Percentiles rank a stretch among this genome's conserved stretches.
phyloP scores from a whole-genome alignment of 2,113 vertebrate genomes.

The Regulus satrapa region DNA sequence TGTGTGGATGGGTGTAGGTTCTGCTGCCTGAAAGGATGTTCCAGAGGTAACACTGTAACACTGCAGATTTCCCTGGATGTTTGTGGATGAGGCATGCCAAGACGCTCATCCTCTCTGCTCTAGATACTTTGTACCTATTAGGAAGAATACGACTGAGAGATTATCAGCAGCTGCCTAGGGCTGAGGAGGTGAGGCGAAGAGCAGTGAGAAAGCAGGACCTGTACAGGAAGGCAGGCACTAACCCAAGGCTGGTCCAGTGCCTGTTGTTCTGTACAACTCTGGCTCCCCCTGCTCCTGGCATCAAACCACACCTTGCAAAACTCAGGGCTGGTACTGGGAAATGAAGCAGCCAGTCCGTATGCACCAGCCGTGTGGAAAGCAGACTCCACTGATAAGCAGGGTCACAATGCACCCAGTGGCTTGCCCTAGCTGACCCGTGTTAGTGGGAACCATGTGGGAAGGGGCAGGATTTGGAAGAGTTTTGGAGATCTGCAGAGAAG shows the following conservation, averaged over 20 bases:
- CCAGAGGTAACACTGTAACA: neutral
- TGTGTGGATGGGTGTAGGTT: neutral
- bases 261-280: neutral
- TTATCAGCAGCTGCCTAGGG: neutral
- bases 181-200: neutral
- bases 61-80: neutral
- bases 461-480: slow-evolving; percentile 13
- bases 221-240: neutral
- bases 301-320: neutral
- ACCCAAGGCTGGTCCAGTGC: neutral
- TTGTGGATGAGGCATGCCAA: neutral
- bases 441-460: slow-evolving; percentile 19
- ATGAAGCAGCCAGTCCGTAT: neutral
- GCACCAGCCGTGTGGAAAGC: neutral
- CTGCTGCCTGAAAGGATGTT: neutral
- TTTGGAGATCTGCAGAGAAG: slow-evolving; percentile 12
- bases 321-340: neutral
- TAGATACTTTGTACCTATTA: neutral
- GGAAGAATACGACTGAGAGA: neutral
- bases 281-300: neutral
- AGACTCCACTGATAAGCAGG: slow-evolving; percentile 4
- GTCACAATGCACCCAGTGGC: neutral
- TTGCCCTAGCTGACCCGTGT: neutral
- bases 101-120: neutral
- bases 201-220: neutral